These are phyloP conservation scores for Stichopus horrens DNA, from an alignment of 53 echinoderm and acorn worm species.

Conservation along the genomic window DNA sequence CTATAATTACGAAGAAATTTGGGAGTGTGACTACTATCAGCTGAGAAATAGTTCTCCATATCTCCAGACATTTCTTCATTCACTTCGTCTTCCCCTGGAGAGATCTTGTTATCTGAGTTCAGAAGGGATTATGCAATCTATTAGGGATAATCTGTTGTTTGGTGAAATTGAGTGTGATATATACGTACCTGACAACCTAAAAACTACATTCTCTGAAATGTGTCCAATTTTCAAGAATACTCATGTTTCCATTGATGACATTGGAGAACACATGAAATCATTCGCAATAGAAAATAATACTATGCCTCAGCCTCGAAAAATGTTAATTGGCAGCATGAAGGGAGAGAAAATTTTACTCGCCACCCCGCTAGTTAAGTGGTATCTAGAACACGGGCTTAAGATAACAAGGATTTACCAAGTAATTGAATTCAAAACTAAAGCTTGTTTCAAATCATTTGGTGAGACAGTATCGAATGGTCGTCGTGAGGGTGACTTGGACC, in stretches of 20 bases:
- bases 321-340: background rate
- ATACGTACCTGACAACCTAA: background rate
- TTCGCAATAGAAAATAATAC: too few relatives aligned
- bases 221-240: background rate
- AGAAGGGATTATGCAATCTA: slow-evolving; percentile 40
- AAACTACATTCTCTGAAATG: background rate
- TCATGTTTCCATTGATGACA: background rate
- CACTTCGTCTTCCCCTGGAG: background rate
- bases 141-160: slow-evolving; percentile 25
- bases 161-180: slow-evolving; percentile 10
- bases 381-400: background rate
- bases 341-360: slow-evolving; percentile 19
- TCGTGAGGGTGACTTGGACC: too few relatives aligned
- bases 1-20: too few relatives aligned
- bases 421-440: too few relatives aligned
- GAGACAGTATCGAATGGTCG: too few relatives aligned
- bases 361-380: slow-evolving; percentile 40
- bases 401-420: too few relatives aligned
- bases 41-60: slow-evolving; percentile 6
- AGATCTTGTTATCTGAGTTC: slow-evolving; percentile 14
- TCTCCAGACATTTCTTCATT: background rate
- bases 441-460: too few relatives aligned
- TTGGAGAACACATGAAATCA: slow-evolving; percentile 46
- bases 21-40: background rate
- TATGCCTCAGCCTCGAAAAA: too few relatives aligned